Evolutionary conservation across 2,797 vertebrate genomes (phyloP).

Genomic region (Ptychobarbus kaznakovi): DNA sequence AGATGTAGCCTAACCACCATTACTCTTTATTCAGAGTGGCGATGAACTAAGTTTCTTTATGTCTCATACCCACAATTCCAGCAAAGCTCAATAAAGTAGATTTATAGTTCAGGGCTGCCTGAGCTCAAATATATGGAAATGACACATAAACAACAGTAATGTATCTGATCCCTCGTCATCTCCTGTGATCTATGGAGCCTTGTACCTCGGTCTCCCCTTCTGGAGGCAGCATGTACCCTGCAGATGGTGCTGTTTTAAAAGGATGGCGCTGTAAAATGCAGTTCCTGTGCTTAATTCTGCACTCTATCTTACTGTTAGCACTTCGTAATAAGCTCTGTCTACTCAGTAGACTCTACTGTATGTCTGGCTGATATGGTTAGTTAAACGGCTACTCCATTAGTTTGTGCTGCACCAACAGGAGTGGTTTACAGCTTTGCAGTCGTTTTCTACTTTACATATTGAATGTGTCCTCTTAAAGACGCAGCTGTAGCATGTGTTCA

Average conservation of each 20-base stretch:
- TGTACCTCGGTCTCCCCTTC: neutral
- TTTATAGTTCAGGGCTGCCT: slow-evolving; percentile 36
- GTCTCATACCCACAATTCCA: slow-evolving; percentile 7
- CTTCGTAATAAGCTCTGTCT: slow-evolving; percentile 19
- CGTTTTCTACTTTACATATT: slow-evolving; percentile 22
- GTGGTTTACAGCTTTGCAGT: slow-evolving; percentile 23
- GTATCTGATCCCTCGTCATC: neutral
- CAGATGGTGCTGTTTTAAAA: slow-evolving; percentile 68
- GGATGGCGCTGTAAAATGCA: slow-evolving; percentile 32
- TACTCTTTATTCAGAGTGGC: slow-evolving; percentile 5
- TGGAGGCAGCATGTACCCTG: slow-evolving; percentile 51
- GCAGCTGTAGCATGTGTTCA: neutral
- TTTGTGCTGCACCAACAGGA: slow-evolving; percentile 3
- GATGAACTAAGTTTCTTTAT: slow-evolving; percentile 22
- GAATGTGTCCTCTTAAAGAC: neutral
- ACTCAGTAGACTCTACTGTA: neutral
- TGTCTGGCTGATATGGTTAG: neutral
- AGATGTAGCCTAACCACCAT: slow-evolving; percentile 21
- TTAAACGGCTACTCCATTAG: slow-evolving; percentile 12
- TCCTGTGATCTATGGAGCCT: slow-evolving; percentile 9
- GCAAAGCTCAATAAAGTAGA: slow-evolving; percentile 46
- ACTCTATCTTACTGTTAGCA: slow-evolving; percentile 25
- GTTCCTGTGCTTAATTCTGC: neutral
- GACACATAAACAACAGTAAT: slow-evolving; percentile 32
- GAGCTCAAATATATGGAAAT: slow-evolving; percentile 32